Percentiles rank a stretch among this genome's conserved stretches.
phyloP scores from a whole-genome alignment of 2,113 vertebrate genomes.

The Takifugu flavidus region DNA sequence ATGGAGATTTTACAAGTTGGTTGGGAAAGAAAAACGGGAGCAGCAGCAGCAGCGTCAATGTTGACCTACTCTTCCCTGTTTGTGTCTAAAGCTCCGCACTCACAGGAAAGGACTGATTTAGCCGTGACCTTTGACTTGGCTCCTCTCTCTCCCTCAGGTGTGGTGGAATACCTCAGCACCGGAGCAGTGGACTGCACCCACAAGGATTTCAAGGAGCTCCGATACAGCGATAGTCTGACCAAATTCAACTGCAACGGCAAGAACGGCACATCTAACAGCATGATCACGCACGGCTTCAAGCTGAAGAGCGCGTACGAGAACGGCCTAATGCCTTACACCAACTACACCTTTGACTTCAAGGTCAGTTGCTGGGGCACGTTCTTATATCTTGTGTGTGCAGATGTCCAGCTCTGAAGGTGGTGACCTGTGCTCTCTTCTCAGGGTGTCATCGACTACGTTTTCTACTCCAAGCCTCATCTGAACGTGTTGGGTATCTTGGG shows the following conservation, averaged over 20 bases:
- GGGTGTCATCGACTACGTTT: constrained; percentile 99
- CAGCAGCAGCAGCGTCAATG: no score
- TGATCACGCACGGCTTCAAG: constrained; percentile 97
- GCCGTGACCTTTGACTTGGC: no score
- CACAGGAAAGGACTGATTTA: no score
- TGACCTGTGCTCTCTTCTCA: constrained; percentile 59
- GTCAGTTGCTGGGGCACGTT: constrained; percentile 49
- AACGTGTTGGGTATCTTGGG: constrained; percentile 95
- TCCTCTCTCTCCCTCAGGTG: constrained; percentile 77
- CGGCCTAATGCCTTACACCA: constrained; percentile 98
- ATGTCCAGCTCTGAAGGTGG: no score
- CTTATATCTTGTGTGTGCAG: no score
- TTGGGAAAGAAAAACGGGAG: no score
- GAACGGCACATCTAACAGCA: constrained; percentile 88
- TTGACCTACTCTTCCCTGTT: no score
- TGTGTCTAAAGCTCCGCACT: no score
- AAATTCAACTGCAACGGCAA: constrained; percentile 98
- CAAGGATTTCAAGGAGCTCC: constrained; percentile 97
- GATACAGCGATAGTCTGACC: constrained; percentile 95
- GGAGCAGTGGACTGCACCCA: constrained; percentile 97
- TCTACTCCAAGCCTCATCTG: constrained; percentile 96
- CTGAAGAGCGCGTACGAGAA: constrained; percentile 97
- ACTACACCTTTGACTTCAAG: constrained; percentile 98
- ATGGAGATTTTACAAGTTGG: no score
- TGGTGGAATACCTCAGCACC: constrained; percentile 95